A percentile compares a stretch with the other conserved stretches of the same genome.
phyloP scores from a whole-genome alignment of 2,888 invertebrate species.

The Girardia tigrina region DNA sequence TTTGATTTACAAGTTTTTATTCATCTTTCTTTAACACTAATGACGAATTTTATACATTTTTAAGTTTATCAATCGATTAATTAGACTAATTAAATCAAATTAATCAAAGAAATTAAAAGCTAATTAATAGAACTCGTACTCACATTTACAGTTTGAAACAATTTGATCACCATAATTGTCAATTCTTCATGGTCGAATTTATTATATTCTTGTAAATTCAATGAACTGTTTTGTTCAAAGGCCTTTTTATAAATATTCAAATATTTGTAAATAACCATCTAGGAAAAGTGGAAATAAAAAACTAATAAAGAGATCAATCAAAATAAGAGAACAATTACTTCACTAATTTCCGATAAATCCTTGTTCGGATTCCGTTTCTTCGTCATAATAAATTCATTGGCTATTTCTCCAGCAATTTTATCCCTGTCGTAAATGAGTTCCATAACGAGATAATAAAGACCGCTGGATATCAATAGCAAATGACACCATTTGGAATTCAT shows the following conservation, averaged over 20 bases:
- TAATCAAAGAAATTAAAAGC: too few species aligned
- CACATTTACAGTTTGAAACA: neutral
- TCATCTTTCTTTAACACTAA: too few species aligned
- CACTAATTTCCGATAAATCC: neutral
- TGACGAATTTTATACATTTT: too few species aligned
- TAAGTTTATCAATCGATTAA: too few species aligned
- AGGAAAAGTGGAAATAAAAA: too few species aligned
- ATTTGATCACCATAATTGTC: neutral
- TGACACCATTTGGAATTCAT: neutral
- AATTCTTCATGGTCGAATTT: constrained; percentile 6
- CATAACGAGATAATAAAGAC: constrained; percentile 3
- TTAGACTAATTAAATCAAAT: too few species aligned
- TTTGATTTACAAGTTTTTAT: too few species aligned
- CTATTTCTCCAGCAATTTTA: constrained; percentile 1
- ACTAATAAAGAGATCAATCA: neutral
- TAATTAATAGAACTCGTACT: neutral
- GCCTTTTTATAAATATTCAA: constrained; percentile 3
- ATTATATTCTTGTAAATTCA: neutral
- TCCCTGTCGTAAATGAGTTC: neutral
- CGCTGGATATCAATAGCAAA: neutral
- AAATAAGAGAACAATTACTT: neutral
- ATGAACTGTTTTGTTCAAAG: neutral
- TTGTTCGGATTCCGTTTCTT: neutral
- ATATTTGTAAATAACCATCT: neutral
- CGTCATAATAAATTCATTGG: neutral